Percentiles rank a stretch among this genome's conserved stretches.
Evolutionary conservation across 2,888 invertebrate species (phyloP).

Genomic region (Endotricha flammealis): DNA sequence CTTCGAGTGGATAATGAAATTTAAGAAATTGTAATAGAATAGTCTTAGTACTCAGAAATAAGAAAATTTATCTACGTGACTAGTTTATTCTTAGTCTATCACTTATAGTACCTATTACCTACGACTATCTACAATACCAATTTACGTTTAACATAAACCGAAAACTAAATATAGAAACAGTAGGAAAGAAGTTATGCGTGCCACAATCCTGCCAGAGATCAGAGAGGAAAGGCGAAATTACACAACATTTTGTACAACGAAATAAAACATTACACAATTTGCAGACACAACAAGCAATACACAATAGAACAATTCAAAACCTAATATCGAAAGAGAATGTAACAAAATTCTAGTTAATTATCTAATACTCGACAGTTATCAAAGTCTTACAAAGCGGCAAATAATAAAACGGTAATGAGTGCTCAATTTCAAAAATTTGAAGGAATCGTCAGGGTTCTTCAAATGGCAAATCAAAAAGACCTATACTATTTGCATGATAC

Average conservation of each 20-base stretch:
- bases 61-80: not conserved
- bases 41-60: no score
- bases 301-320: conserved; percentile 9
- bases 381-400: conserved; percentile 39
- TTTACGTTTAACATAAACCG: conserved; percentile 6
- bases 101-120: conserved; percentile 12
- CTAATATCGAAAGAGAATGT: conserved; percentile 3
- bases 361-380: not conserved
- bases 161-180: conserved; percentile 14
- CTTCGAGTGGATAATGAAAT: not conserved
- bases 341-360: conserved; percentile 3
- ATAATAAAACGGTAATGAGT: conserved; percentile 51
- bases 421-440: conserved; percentile 68
- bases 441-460: conserved; percentile 56
- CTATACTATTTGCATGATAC: conserved; percentile 20
- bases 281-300: conserved; percentile 19
- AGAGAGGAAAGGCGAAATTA: conserved; percentile 10
- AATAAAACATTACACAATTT: conserved; percentile 14
- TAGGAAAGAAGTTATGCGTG: conserved; percentile 16
- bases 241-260: conserved; percentile 11
- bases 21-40: not conserved
- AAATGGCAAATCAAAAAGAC: conserved; percentile 37
- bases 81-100: conserved; percentile 8
- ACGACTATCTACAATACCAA: conserved; percentile 13
- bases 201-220: conserved; percentile 10